Evolutionary conservation across 2,797 vertebrate genomes (phyloP).

Genomic region (Gymnopithys bicolor): DNA sequence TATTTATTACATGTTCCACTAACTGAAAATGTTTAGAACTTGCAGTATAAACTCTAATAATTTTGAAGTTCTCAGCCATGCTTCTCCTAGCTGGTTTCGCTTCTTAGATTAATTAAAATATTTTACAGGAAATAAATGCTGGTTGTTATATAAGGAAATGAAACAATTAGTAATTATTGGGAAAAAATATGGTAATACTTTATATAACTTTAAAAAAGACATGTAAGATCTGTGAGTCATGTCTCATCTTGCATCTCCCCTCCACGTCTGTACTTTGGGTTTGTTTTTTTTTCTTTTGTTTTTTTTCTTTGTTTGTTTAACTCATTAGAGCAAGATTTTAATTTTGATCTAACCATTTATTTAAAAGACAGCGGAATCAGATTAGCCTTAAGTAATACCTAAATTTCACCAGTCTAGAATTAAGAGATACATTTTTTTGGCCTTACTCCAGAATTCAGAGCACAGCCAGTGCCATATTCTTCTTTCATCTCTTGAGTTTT

Average conservation of each 20-base stretch:
- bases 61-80: too few relatives aligned
- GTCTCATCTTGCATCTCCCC: not conserved
- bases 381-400: not conserved
- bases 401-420: not conserved
- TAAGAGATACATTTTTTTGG: not conserved
- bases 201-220: not conserved
- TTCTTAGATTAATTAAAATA: not conserved
- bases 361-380: not conserved
- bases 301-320: not conserved
- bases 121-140: not conserved
- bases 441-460: not conserved
- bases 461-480: not conserved
- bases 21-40: not conserved
- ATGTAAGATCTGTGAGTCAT: accelerated
- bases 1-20: accelerated
- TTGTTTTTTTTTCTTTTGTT: not conserved
- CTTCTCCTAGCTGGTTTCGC: not conserved
- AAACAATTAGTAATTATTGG: not conserved
- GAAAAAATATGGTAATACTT: not conserved
- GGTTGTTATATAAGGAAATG: not conserved
- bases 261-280: accelerated
- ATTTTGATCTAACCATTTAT: not conserved
- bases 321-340: not conserved
- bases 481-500: not conserved
- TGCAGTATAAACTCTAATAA: not conserved